A percentile compares a stretch with the other conserved stretches of the same genome.
Conservation (phyloP, 2,888 invertebrate species). For the Pachymerium ferrugineum region DNA sequence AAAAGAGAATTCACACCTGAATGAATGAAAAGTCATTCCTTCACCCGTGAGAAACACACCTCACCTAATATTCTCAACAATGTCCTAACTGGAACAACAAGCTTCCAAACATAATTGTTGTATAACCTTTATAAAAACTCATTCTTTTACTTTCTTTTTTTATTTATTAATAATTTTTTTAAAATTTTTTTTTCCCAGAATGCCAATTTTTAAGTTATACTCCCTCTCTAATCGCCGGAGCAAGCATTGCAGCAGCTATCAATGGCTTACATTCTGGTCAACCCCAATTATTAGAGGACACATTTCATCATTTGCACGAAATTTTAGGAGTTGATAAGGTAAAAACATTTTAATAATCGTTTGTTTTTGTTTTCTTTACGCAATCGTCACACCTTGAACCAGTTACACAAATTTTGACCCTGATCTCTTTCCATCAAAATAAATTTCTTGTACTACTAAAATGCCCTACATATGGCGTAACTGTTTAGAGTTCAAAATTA, state of each 20-base stretch:
- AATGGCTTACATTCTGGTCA: constrained; percentile 1
- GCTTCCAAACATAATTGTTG: too few species aligned
- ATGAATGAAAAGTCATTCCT: constrained; percentile 17
- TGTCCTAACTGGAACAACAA: neutral
- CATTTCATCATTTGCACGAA: neutral
- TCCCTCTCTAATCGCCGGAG: constrained; percentile 28
- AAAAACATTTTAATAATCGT: too few species aligned
- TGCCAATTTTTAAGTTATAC: constrained; percentile 25
- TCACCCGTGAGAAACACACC: constrained; percentile 18
- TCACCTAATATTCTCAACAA: neutral
- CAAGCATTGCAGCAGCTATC: constrained; percentile 30
- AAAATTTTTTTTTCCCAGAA: constrained; percentile 27
- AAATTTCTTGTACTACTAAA: too few species aligned
- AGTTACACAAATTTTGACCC: too few species aligned
- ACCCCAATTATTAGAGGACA: neutral
- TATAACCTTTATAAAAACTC: too few species aligned
- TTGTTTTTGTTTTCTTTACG: too few species aligned
- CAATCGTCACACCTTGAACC: too few species aligned
- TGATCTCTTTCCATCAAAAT: too few species aligned
- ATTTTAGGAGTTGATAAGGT: constrained; percentile 28
- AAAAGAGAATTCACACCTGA: neutral
- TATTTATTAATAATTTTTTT: neutral
- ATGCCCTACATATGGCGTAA: too few species aligned
- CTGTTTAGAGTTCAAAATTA: too few species aligned
- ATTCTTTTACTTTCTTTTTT: neutral